Base-by-base conservation (phyloP, 2,797 vertebrate species). In the Leptatherina wallacei region DNA sequence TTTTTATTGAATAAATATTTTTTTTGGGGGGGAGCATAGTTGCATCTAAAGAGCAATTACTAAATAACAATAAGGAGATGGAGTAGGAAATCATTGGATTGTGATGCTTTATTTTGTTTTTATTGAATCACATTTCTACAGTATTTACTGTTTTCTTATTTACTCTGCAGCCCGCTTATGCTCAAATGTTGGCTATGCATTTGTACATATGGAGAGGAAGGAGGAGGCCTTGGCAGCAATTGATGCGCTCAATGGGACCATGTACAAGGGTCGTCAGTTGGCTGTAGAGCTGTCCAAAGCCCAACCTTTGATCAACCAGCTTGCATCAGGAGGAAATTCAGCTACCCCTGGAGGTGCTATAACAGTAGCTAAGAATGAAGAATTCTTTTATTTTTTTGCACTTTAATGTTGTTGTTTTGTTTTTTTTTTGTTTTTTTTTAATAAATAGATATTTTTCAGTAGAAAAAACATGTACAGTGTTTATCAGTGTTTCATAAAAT, bases 121-220 rank as follows among this genome's bases (percentile, higher is more conserved):
- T 32, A 32, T 32, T 32, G 24, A 54, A 54, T 54, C 51, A 5
- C 13, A 29, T 55, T 14, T 16, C 24, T 29, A 14, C 27, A 47
- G 5, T 47, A 1, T 30, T 47, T 6, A 33, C 33, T 11, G 7
- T 7, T 33, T 55, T 67, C 11, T 33, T 42, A 33, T 51, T 12
- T 30, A 8, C 61, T 33, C 69, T 73, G 82, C 91, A 95, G 94
- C 94, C 54, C 90, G 94, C 65, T 88, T 96, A 88, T 96, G 95
- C 89, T 95, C 93, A 60, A 94, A 96, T 89, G 95, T 95, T 91
- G 96, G 98, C 87, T 99, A 97, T 83, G 96, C 98, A 33, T 99
- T 99, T 93, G 96, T 99, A 89, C 97, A 99, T 90, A 99, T 99
- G 98, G 97, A 99, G 94, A 96, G 95, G 84, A 97, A 97, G 91